A percentile compares a stretch with the other conserved stretches of the same genome.
phyloP scores from a whole-genome alignment of 1,140 invertebrate genomes.

The Steinernema feltiae region DNA sequence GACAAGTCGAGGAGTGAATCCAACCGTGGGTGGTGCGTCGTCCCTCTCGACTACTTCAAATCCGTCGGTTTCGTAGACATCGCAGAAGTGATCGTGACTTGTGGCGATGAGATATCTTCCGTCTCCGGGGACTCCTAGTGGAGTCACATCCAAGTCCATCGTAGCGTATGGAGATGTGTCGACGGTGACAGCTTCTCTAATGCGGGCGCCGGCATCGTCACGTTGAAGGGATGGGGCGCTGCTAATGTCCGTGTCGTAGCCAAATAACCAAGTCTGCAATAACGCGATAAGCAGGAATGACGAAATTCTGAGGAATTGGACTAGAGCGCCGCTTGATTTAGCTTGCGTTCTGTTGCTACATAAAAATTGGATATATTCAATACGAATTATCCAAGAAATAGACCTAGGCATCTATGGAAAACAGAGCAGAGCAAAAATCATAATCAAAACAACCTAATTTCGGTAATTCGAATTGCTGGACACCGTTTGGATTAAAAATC shows the following conservation, averaged over 20 bases:
- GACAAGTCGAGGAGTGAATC: not conserved
- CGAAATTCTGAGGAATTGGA: no score
- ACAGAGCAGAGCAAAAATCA: no score
- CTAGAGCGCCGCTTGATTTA: no score
- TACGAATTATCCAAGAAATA: no score
- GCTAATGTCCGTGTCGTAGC: slow-evolving; percentile 5
- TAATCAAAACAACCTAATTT: no score
- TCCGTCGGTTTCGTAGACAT: not conserved
- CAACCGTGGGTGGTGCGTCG: not conserved
- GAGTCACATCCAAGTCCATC: not conserved
- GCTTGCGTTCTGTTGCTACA: no score
- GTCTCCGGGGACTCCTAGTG: not conserved
- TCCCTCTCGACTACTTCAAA: not conserved
- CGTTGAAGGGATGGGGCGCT: not conserved
- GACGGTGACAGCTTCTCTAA: not conserved
- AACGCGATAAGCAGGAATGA: not conserved
- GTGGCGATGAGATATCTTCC: not conserved
- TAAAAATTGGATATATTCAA: no score
- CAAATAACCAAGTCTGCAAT: not conserved
- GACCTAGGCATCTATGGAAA: not conserved
- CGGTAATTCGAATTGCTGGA: no score
- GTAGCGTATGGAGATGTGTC: not conserved
- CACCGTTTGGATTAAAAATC: no score
- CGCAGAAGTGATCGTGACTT: slow-evolving; percentile 9
- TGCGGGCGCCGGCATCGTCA: not conserved